Base-by-base conservation (phyloP, 2,888 invertebrate species). In the Chrysomela aeneicollis region DNA sequence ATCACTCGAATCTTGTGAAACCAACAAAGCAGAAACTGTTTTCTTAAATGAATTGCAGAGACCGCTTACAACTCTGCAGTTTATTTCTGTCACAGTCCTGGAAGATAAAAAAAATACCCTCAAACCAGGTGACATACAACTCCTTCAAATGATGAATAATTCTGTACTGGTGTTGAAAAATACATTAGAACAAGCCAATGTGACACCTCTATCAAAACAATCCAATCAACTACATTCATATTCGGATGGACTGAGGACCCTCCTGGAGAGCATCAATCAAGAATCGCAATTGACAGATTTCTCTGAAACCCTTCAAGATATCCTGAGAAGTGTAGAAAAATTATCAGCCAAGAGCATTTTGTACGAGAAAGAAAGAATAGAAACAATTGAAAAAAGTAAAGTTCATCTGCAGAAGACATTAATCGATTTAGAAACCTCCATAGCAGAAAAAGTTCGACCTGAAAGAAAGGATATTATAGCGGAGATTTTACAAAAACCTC, bases 251-350 rank as follows among this genome's bases (percentile, higher is more conserved):
- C 46, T 78, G 21, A 75, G 74, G 67, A 68, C 68, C 10, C 58
- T 76, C 32, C 66, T 77, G 8, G 81, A 78, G 6, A 80, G 79
- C 65, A 79, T 82, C 12, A 82, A 82, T 64, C 78, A 80, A 68
- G 82, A 82, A 54, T 82, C 82, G 1, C 76, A 76, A 54, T 75
- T 81, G n/a, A 82, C 81, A 71, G 80, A 79, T 63, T 77, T 82
- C 51, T 73, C 80, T 30, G 81, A 84, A 64, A 82, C 85, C 1
- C 67, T 82, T 2, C 81, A 82, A 18, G 82, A 82, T 61, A 79
- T 83, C 1, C 68, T 74, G 4, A 73, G 73, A 59, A 77, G 72
- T 51, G 67, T 79, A 4, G 78, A 77, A 35, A 81, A 78, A 60
- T 70, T 75, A 9, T 59, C 73, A 32, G 78, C 78, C 42, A 76